Conservation (phyloP, 2,797 vertebrate genomes). For the Sebastes steindachneri region DNA sequence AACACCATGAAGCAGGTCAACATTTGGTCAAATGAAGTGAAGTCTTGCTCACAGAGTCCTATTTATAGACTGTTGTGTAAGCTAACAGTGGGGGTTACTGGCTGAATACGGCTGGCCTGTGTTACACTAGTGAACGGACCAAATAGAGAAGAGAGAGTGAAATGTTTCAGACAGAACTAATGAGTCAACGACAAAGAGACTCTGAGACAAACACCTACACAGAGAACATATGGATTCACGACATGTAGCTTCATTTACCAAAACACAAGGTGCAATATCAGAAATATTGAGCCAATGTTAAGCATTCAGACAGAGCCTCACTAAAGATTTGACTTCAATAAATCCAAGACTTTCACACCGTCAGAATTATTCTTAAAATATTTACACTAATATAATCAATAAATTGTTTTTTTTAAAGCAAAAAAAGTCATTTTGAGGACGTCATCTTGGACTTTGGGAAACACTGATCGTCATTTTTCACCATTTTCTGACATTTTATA, state of each 20-base stretch:
- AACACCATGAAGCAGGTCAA: conserved; percentile 51
- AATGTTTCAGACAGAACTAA: background rate
- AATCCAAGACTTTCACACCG: background rate
- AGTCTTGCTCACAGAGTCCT: conserved; percentile 27
- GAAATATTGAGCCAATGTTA: background rate
- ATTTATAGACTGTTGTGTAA: conserved; percentile 61
- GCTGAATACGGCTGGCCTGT: conserved; percentile 1
- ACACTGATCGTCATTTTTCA: too few species aligned
- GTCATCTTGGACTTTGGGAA: too few species aligned
- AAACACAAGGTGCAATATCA: background rate
- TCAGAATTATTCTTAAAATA: background rate
- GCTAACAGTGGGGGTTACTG: conserved; percentile 12
- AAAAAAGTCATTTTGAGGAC: too few species aligned
- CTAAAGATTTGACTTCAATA: background rate
- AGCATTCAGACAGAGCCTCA: background rate
- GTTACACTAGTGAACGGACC: background rate
- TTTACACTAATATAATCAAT: background rate
- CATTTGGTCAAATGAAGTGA: conserved; percentile 56
- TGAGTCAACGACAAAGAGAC: background rate
- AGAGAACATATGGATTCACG: background rate
- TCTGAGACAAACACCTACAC: background rate
- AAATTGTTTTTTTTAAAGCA: too few species aligned
- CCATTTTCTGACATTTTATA: too few species aligned
- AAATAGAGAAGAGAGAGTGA: conserved; percentile 5
- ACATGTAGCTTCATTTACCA: background rate